A percentile compares a stretch with the other conserved stretches of the same genome.
These are phyloP conservation scores for Poicephalus gulielmi DNA, from an alignment of 2,113 vertebrate species.

Conservation along the genomic window DNA sequence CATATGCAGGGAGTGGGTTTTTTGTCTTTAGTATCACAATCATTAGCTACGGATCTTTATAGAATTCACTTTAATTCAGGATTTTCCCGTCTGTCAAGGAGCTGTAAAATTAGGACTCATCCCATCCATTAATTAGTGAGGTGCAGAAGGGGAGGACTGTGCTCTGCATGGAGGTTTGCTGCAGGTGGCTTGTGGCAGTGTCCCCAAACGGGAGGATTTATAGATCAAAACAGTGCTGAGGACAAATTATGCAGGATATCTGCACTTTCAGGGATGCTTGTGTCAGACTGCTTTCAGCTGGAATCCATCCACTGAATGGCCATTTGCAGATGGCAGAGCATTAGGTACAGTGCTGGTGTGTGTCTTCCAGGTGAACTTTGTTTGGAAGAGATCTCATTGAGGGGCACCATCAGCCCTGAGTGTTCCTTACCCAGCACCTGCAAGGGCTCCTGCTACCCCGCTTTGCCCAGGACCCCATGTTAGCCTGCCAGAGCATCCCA, in stretches of 20 bases:
- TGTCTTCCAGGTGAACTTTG: not conserved
- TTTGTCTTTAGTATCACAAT: slow-evolving; percentile 11
- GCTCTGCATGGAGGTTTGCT: not conserved
- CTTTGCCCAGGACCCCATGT: not conserved
- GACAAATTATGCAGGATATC: not conserved
- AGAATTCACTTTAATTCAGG: not conserved
- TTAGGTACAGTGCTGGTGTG: not conserved
- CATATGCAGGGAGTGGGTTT: not conserved
- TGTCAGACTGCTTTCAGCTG: not conserved
- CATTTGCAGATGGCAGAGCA: fast-evolving
- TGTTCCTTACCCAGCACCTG: too few species aligned
- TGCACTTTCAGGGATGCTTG: not conserved
- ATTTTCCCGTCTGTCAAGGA: slow-evolving; percentile 23
- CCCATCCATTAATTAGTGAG: not conserved
- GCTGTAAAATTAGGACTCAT: slow-evolving; percentile 10
- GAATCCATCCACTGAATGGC: not conserved
- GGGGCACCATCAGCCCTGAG: not conserved
- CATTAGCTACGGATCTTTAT: slow-evolving; percentile 4
- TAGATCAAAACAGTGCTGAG: not conserved
- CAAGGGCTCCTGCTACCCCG: not conserved
- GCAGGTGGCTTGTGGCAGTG: not conserved
- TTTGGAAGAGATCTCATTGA: not conserved
- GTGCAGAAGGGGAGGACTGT: not conserved
- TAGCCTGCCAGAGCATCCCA: not conserved
- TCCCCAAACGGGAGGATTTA: not conserved